Evolutionary conservation across 2,797 vertebrate genomes (phyloP).

Genomic region (Eutrigla gurnardus): DNA sequence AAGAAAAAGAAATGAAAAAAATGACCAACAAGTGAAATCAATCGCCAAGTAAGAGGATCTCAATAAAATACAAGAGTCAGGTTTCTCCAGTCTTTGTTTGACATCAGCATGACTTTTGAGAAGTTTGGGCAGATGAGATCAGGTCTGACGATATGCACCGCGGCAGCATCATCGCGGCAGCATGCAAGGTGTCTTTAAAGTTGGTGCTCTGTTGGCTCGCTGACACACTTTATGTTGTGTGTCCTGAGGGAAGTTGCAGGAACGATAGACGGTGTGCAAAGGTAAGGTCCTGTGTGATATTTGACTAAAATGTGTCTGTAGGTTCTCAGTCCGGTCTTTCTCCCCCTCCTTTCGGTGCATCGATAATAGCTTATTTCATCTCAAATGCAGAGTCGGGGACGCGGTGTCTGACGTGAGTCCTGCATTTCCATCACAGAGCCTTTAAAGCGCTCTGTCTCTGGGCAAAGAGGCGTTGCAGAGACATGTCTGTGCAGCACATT

Average conservation of each 20-base stretch:
- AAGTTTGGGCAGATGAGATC: too few species aligned
- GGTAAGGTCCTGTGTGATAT: background rate
- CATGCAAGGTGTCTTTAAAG: background rate
- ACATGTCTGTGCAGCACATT: conserved; percentile 65
- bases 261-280: background rate
- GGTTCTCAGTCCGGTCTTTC: background rate
- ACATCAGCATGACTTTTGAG: too few species aligned
- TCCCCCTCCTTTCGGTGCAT: background rate
- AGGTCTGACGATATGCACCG: too few species aligned
- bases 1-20: too few species aligned
- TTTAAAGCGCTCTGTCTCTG: conserved; percentile 22
- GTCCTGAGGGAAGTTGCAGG: background rate
- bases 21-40: too few species aligned
- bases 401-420: background rate
- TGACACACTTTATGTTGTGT: background rate
- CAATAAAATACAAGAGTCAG: too few species aligned
- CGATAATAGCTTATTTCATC: conserved; percentile 22
- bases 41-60: too few species aligned
- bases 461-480: conserved; percentile 65
- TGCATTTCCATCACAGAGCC: background rate
- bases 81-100: too few species aligned
- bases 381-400: background rate
- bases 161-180: conserved; percentile 18
- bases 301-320: background rate
- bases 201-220: background rate